Conservation (phyloP, 2,888 invertebrate genomes). For the Cephus pulcher region DNA sequence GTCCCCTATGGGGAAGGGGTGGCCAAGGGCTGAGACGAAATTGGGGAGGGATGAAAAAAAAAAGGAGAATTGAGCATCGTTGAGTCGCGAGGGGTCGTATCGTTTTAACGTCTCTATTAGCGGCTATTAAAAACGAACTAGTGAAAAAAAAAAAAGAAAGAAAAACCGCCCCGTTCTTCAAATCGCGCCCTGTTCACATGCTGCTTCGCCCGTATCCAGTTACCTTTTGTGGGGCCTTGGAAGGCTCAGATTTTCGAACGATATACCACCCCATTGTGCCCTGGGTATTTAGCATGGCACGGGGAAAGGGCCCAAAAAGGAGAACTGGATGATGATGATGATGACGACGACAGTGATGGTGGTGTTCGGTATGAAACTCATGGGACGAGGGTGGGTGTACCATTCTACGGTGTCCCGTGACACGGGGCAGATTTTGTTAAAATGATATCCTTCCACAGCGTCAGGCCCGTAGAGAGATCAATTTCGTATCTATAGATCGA, state of each 20-base stretch:
- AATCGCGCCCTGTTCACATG: constrained; percentile 60
- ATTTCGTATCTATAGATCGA: not conserved
- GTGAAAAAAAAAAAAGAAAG: constrained; percentile 33
- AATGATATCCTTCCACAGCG: constrained; percentile 49
- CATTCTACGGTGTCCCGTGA: constrained; percentile 53
- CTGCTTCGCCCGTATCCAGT: constrained; percentile 56
- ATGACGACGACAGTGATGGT: not conserved
- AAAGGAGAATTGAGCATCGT: constrained; percentile 58
- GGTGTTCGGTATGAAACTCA: constrained; percentile 25
- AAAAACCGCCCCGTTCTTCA: constrained; percentile 41
- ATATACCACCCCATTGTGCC: constrained; percentile 55
- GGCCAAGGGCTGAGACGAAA: not conserved
- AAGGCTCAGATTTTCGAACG: constrained; percentile 59
- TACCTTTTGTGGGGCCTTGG: constrained; percentile 63
- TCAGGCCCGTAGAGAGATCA: not conserved
- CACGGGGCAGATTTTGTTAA: constrained; percentile 63
- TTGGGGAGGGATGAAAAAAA: constrained; percentile 19
- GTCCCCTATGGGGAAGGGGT: not conserved
- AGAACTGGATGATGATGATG: not conserved
- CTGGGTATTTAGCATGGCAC: constrained; percentile 61
- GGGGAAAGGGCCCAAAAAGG: constrained; percentile 31
- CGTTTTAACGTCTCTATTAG: constrained; percentile 67
- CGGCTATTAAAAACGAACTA: constrained; percentile 63
- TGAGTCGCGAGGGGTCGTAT: constrained; percentile 53
- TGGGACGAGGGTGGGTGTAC: constrained; percentile 27